phyloP scores from a whole-genome alignment of 2,797 vertebrate species.

The Spinus olivaceus region DNA sequence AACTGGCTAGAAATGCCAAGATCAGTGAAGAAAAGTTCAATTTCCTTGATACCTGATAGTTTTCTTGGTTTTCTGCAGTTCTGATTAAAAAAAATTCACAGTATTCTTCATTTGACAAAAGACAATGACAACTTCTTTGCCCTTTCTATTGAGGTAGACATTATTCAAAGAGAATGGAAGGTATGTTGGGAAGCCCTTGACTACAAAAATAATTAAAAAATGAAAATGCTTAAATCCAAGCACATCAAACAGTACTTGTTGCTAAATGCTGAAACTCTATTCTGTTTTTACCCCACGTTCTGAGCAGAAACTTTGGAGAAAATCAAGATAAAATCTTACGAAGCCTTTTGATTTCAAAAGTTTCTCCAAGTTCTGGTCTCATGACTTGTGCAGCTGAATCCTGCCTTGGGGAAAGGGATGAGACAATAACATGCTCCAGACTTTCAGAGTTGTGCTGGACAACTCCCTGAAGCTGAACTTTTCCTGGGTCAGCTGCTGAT shows the following conservation, averaged over 20 bases:
- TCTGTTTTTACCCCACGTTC: not conserved
- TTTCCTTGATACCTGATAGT: not conserved
- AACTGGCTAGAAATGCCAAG: not conserved
- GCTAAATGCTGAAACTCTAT: not conserved
- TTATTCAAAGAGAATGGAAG: not conserved
- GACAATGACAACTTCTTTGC: fast-evolving
- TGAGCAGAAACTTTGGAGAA: not conserved
- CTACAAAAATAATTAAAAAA: not conserved
- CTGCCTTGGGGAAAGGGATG: conserved; percentile 25
- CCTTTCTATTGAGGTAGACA: not conserved
- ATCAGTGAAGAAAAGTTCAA: not conserved
- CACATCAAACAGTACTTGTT: not conserved
- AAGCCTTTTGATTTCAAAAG: not conserved
- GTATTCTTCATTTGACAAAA: not conserved
- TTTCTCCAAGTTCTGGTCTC: conserved; percentile 18
- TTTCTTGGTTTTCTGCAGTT: not conserved
- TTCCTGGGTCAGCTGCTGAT: not conserved
- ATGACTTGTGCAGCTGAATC: conserved; percentile 22
- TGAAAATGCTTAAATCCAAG: not conserved
- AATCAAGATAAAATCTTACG: not conserved
- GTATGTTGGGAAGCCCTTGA: not conserved
- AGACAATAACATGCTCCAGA: conserved; percentile 43
- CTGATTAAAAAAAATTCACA: not conserved
- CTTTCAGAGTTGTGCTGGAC: not conserved
- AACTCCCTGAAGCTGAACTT: conserved; percentile 52